Evolutionary conservation across 2,797 vertebrate species (phyloP).

Genomic region (Loriculus beryllinus): DNA sequence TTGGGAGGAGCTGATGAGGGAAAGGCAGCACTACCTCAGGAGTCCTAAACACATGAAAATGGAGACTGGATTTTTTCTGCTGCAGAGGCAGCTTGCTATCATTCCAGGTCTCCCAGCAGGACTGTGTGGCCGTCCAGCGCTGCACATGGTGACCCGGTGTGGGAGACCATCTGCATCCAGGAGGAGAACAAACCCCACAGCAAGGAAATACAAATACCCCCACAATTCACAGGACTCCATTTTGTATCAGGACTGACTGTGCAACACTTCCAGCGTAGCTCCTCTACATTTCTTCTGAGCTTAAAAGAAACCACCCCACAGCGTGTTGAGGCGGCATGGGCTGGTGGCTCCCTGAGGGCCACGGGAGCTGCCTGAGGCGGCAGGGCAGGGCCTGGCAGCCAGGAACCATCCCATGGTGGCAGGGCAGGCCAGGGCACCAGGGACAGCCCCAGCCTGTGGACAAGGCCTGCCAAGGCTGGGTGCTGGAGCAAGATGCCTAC

Average conservation of each 20-base stretch:
- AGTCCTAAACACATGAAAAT: background rate
- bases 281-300: background rate
- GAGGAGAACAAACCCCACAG: background rate
- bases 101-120: background rate
- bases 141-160: accelerated
- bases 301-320: background rate
- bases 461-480: accelerated
- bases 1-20: background rate
- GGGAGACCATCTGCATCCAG: background rate
- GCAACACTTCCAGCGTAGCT: background rate
- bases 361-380: no score
- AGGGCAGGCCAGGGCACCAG: background rate
- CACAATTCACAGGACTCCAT: background rate
- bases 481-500: no score
- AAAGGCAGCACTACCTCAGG: background rate
- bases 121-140: accelerated
- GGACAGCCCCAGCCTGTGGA: background rate
- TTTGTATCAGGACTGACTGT: background rate
- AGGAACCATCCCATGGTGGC: accelerated
- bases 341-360: background rate
- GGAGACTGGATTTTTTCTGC: background rate
- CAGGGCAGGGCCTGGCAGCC: background rate
- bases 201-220: background rate
- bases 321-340: background rate
- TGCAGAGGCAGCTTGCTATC: background rate